These are phyloP conservation scores for Nyctibius bracteatus DNA, from an alignment of 2,113 vertebrate genomes.

Conservation along the genomic window DNA sequence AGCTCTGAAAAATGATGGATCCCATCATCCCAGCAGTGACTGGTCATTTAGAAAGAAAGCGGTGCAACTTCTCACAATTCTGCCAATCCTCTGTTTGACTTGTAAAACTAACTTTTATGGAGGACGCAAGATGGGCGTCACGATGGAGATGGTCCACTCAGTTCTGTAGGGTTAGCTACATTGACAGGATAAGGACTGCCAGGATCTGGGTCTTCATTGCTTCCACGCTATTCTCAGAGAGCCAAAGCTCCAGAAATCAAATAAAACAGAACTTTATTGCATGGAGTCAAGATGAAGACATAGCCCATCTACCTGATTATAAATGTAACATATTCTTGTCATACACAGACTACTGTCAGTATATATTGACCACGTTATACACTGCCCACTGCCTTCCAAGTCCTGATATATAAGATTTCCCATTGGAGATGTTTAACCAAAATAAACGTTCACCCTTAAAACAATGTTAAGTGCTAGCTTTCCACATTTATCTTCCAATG, in stretches of 20 bases:
- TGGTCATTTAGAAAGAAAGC: not conserved
- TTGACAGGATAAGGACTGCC: not conserved
- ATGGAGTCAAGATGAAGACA: not conserved
- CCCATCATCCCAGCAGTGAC: not conserved
- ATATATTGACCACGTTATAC: not conserved
- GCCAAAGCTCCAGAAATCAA: not conserved
- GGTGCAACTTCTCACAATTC: not conserved
- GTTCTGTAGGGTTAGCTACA: not conserved
- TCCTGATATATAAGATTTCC: not conserved
- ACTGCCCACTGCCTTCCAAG: not conserved
- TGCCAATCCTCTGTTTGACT: not conserved
- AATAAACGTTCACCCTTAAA: not conserved
- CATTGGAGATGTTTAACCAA: not conserved
- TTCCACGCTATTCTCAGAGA: not conserved
- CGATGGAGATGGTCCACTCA: accelerated
- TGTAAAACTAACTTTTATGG: not conserved
- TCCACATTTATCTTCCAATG: not conserved
- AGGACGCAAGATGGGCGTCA: not conserved
- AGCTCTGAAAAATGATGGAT: not conserved
- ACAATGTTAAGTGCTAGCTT: not conserved
- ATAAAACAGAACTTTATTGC: not conserved
- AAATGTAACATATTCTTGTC: not conserved
- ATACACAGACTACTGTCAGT: not conserved
- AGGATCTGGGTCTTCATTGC: not conserved
- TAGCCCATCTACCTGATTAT: too few relatives aligned